Evolutionary conservation across 2,888 invertebrate species (phyloP).

Genomic region (Lithophane socia): DNA sequence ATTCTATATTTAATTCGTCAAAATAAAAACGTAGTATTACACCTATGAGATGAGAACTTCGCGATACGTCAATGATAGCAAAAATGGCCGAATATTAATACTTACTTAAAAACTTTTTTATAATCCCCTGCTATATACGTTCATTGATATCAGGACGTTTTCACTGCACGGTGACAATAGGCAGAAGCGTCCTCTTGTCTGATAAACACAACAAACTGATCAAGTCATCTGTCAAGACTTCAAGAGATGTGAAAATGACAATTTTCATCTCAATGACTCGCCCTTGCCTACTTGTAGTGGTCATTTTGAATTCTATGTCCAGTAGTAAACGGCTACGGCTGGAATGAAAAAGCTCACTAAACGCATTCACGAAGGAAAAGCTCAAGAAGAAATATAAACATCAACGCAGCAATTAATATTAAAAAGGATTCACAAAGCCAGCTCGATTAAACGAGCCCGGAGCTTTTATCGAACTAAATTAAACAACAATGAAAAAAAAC

Average conservation of each 20-base stretch:
- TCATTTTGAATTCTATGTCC: neutral
- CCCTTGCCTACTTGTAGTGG: neutral
- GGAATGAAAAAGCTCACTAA: neutral
- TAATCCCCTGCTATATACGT: neutral
- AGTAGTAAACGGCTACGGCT: neutral
- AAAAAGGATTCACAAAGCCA: neutral
- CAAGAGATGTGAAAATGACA: no score
- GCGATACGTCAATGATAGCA: neutral
- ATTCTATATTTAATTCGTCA: no score
- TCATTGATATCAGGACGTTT: neutral
- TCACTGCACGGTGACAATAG: neutral
- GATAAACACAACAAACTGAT: neutral
- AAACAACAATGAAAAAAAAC: constrained; percentile 9
- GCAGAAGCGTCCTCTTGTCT: neutral
- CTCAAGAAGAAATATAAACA: neutral
- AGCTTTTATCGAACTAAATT: constrained; percentile 40
- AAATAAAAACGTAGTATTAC: no score
- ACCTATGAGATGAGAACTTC: neutral
- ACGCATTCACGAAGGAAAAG: neutral
- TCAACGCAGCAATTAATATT: neutral
- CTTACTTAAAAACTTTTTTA: no score
- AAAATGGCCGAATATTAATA: no score
- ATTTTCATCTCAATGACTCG: neutral
- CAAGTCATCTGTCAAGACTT: neutral
- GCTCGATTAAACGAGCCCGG: constrained; percentile 6